Percentiles rank a stretch among this genome's conserved stretches.
phyloP scores from a whole-genome alignment of 2,888 invertebrate species.

The Andricus curvator region DNA sequence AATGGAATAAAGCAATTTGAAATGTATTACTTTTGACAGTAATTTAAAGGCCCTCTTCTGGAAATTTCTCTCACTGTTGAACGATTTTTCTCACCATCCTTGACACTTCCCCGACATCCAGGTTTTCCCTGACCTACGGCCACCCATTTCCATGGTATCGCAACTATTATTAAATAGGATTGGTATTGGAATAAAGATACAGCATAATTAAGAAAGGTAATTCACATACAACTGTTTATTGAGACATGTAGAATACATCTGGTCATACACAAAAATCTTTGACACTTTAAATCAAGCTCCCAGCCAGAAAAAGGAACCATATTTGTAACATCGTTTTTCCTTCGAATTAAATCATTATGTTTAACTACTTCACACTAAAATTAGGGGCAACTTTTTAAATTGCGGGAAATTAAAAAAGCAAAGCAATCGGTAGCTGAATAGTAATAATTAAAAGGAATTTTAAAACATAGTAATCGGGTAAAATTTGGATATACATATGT shows the following conservation, averaged over 20 bases:
- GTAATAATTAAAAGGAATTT: slow-evolving; percentile 61
- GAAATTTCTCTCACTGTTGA: no score
- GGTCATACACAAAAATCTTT: slow-evolving; percentile 79
- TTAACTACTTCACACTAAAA: slow-evolving; percentile 78
- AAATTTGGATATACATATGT: slow-evolving; percentile 51
- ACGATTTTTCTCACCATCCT: no score
- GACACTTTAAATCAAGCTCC: slow-evolving; percentile 78
- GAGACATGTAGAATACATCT: slow-evolving; percentile 81
- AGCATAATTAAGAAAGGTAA: slow-evolving; percentile 78
- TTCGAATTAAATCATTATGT: slow-evolving; percentile 73
- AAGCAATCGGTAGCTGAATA: slow-evolving; percentile 74
- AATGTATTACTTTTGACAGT: no score
- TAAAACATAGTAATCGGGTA: slow-evolving; percentile 57
- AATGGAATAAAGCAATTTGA: no score
- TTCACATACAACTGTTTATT: slow-evolving; percentile 85
- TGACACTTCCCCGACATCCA: no score
- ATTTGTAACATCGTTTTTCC: slow-evolving; percentile 69
- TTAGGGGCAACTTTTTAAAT: slow-evolving; percentile 71
- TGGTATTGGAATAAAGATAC: slow-evolving; percentile 54
- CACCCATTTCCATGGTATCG: neutral
- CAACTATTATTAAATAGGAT: neutral
- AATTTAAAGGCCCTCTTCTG: no score
- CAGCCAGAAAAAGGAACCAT: slow-evolving; percentile 77
- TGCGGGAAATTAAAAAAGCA: slow-evolving; percentile 67
- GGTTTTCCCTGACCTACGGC: no score